Evolutionary conservation across 2,888 invertebrate genomes (phyloP).

Genomic region (Nephrotoma flavescens): DNA sequence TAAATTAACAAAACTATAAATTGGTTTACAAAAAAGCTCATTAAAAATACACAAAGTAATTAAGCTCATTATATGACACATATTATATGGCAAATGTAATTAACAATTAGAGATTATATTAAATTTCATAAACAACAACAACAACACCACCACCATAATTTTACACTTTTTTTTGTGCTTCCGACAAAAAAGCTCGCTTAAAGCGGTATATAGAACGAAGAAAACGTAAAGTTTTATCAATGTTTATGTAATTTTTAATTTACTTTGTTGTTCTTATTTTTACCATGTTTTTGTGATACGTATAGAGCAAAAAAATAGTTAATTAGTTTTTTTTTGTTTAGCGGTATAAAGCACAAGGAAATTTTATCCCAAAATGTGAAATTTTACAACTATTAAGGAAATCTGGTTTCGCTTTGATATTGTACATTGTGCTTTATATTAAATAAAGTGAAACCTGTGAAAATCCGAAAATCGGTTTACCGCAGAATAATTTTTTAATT

Average conservation of each 20-base stretch:
- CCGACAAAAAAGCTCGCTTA: background rate
- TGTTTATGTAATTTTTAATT: background rate
- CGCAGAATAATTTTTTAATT: too few species aligned
- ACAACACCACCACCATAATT: too few species aligned
- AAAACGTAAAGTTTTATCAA: background rate
- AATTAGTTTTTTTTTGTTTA: background rate
- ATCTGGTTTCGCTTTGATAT: background rate
- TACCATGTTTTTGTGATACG: background rate
- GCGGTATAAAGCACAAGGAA: background rate
- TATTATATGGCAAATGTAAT: background rate
- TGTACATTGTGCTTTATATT: too few species aligned
- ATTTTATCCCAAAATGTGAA: background rate
- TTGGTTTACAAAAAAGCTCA: too few species aligned
- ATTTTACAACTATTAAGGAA: background rate
- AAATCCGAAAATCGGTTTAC: too few species aligned
- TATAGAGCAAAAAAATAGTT: background rate
- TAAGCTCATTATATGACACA: background rate
- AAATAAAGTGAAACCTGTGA: too few species aligned
- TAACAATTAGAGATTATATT: too few species aligned
- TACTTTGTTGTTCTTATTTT: background rate
- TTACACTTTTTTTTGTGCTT: too few species aligned
- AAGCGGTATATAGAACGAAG: background rate
- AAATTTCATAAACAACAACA: too few species aligned
- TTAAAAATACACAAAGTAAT: too few species aligned
- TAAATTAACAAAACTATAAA: too few species aligned